Evolutionary conservation across 2,797 vertebrate species (phyloP).

Genomic region (Phrynocephalus guinanensis): DNA sequence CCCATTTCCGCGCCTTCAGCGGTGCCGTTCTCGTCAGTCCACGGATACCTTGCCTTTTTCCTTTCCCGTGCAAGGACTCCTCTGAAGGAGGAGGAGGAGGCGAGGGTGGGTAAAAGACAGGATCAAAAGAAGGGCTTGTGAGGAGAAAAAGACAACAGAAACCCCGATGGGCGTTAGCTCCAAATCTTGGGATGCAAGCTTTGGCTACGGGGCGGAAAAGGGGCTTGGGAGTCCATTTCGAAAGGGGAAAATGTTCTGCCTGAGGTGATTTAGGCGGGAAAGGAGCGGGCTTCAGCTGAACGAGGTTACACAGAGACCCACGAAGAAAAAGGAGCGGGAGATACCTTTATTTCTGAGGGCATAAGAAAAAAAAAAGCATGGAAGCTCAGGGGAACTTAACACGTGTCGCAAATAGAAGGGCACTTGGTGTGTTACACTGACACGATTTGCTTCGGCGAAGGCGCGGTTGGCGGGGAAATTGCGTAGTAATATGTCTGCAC

Average conservation of each 20-base stretch:
- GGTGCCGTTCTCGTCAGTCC: background rate
- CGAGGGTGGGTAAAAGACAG: too few species aligned
- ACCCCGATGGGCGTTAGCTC: background rate
- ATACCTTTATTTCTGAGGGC: background rate
- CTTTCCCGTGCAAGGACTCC: background rate
- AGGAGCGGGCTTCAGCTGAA: background rate
- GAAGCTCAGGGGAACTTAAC: background rate
- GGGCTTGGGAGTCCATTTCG: too few species aligned
- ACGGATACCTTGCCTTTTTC: background rate
- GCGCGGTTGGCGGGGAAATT: too few species aligned
- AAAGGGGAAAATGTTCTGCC: background rate
- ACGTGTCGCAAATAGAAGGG: background rate
- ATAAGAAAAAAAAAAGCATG: background rate
- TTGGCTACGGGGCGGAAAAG: background rate
- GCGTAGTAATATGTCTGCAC: background rate
- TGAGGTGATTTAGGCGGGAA: slow-evolving; percentile 43
- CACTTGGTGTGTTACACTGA: background rate
- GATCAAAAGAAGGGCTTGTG: background rate
- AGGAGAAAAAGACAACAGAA: background rate
- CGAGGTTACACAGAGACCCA: too few species aligned
- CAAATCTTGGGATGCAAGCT: too few species aligned
- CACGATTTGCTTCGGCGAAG: background rate
- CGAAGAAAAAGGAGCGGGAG: background rate
- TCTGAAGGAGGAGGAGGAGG: too few species aligned
- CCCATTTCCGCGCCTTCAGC: background rate